These are phyloP conservation scores for Rhombomys opimus DNA, from an alignment of 2,113 vertebrate species.

Conservation along the genomic window DNA sequence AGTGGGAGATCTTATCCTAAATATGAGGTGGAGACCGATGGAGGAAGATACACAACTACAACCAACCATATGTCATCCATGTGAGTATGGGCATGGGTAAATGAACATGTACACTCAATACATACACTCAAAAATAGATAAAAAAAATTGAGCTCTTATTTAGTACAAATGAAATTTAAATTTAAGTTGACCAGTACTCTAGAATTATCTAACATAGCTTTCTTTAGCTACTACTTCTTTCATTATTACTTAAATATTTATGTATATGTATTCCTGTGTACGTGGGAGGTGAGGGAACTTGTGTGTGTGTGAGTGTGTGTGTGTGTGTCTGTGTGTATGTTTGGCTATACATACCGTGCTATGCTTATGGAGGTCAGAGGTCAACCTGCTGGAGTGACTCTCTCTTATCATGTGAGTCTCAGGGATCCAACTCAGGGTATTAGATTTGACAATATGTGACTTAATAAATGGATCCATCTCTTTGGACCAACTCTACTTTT, in stretches of 20 bases:
- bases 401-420: not conserved
- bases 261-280: not conserved
- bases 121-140: not conserved
- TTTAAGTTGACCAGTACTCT: not conserved
- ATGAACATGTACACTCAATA: not conserved
- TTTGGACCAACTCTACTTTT: not conserved
- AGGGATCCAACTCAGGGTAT: not conserved
- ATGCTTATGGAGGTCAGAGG: not conserved
- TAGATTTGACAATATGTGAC: not conserved
- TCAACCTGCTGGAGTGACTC: not conserved
- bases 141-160: not conserved
- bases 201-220: not conserved
- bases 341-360: not conserved
- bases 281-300: not conserved
- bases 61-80: not conserved
- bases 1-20: not conserved
- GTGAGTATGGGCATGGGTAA: not conserved
- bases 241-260: not conserved
- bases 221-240: not conserved
- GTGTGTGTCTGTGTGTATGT: not conserved
- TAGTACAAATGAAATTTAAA: slow-evolving; percentile 14
- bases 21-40: too few species aligned
- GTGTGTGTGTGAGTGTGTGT: not conserved
- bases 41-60: not conserved
- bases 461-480: not conserved